Evolutionary conservation across 2,888 invertebrate species (phyloP), one percentile per base, ranked within the genome.

Genomic region (Dorcus parallelipipedus): DNA sequence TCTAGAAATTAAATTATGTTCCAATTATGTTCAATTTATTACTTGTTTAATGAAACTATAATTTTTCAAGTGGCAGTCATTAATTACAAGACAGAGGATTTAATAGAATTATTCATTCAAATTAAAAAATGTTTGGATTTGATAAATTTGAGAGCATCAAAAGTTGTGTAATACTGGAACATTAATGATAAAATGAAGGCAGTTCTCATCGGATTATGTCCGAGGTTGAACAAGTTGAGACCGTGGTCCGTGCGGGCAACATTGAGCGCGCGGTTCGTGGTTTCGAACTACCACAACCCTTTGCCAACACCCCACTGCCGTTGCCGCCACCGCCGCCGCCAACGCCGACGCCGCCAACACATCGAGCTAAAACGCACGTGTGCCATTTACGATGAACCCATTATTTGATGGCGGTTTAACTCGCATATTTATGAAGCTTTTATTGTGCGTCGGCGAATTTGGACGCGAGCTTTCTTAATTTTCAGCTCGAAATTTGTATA

Each of bases 221-320:
- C 45, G 45, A 45, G 45, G 45, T 45, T 17, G 45, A 14, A 10
- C 45, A 45, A 10, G 17, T 45, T 45, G 10, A 45, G 20, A 45
- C 45, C 20, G 10, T 45, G 45, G 45, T 45, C 45, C 58, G 56
- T 62, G 60, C 57, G 60, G 59, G 57, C 52, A 45, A 56, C 49
- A 56, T 49, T 61, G 66, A 66, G 64, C 63, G 62, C 56, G 66
- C 54, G 64, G 66, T 64, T 60, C 60, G 65, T 58, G 64, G 66
- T 63, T 58, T 59, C 49, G 59, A 61, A 53, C 61, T 54, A 52
- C 56, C 52, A 54, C 58, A 53, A 55, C 61, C 58, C 53, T 57
- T 45, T 45, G 20, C 45, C 51, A 59, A 60, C 62, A 60, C 57
- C 58, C 61, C 57, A 54, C 59, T 53, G 62, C 58, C 58, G 55